phyloP scores from a whole-genome alignment of 2,113 vertebrate species.

The Xiphias gladius region DNA sequence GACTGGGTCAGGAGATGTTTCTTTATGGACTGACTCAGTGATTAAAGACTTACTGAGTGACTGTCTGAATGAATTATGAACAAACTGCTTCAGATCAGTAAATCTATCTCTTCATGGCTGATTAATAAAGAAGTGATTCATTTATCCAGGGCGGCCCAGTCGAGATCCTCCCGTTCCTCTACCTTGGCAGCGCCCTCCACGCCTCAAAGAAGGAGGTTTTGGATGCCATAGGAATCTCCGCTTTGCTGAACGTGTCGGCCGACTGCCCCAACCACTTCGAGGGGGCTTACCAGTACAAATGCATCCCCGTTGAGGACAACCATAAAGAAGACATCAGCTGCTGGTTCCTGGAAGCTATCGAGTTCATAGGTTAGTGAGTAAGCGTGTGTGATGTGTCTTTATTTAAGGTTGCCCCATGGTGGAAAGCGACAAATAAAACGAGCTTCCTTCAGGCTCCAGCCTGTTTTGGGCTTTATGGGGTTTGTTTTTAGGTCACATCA shows the following conservation, averaged over 20 bases:
- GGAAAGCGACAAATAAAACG: neutral
- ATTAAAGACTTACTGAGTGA: neutral
- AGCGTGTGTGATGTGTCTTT: neutral
- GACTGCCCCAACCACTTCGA: slow-evolving; percentile 99
- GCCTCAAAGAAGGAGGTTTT: slow-evolving; percentile 96
- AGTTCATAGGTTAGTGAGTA: slow-evolving; percentile 94
- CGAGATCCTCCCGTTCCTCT: slow-evolving; percentile 97
- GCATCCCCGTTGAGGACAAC: slow-evolving; percentile 98
- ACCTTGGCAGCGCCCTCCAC: slow-evolving; percentile 96
- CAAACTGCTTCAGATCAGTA: neutral
- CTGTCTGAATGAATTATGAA: slow-evolving; percentile 10
- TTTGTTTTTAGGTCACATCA: neutral
- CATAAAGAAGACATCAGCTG: slow-evolving; percentile 99
- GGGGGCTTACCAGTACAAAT: slow-evolving; percentile 95
- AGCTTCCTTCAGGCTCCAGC: neutral
- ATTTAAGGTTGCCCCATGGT: neutral
- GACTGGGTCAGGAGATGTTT: slow-evolving; percentile 10
- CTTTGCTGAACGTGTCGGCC: slow-evolving; percentile 95
- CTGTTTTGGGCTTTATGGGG: slow-evolving; percentile 1
- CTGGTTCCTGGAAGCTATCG: slow-evolving; percentile 98
- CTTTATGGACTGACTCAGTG: neutral
- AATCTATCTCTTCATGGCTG: neutral
- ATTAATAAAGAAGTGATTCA: neutral
- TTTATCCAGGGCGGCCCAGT: slow-evolving; percentile 92
- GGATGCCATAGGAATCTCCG: slow-evolving; percentile 94